phyloP scores from a whole-genome alignment of 2,888 invertebrate species.

The Hypomecis atomaria region DNA sequence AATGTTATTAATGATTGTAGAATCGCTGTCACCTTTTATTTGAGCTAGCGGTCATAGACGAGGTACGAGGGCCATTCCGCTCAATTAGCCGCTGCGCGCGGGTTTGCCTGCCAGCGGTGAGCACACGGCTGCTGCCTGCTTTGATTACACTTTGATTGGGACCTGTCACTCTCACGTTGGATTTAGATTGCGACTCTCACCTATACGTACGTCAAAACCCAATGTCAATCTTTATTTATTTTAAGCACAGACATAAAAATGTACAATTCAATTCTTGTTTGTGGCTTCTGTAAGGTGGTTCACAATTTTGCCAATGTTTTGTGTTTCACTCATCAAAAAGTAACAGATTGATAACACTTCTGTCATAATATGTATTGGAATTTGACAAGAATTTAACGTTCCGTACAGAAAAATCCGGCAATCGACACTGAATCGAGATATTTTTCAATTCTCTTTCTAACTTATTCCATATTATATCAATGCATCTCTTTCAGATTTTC shows the following conservation, averaged over 20 bases:
- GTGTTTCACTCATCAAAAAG: too few species aligned
- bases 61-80: conserved; percentile 67
- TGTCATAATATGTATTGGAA: too few species aligned
- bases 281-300: too few species aligned
- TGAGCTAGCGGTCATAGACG: conserved; percentile 44
- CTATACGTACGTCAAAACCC: conserved; percentile 59
- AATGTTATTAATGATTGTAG: neutral
- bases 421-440: too few species aligned
- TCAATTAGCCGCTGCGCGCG: conserved; percentile 73
- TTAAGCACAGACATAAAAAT: neutral
- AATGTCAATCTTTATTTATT: conserved; percentile 39
- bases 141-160: conserved; percentile 81
- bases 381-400: too few species aligned
- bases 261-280: too few species aligned
- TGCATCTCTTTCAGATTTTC: too few species aligned
- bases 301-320: too few species aligned
- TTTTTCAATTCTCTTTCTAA: too few species aligned
- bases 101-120: conserved; percentile 63
- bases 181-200: conserved; percentile 53
- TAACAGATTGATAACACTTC: too few species aligned
- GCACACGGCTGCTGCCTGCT: conserved; percentile 68
- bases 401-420: too few species aligned
- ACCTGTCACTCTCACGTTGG: conserved; percentile 69
- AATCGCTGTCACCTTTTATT: conserved; percentile 52
- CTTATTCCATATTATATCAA: too few species aligned